phyloP scores from a whole-genome alignment of 1,140 invertebrate species.

The Arctopsyche grandis region DNA sequence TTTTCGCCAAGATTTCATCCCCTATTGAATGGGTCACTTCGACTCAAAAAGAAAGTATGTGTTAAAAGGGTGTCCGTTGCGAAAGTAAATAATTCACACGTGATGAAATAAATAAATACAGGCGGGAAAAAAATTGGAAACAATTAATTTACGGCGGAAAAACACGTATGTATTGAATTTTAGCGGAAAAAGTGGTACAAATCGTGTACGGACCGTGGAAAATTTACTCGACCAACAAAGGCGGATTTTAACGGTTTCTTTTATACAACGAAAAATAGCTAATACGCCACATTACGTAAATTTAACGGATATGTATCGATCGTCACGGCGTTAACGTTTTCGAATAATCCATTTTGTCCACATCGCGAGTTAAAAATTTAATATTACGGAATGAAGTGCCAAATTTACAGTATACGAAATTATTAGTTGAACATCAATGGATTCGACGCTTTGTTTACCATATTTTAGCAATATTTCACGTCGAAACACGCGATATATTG shows the following conservation, averaged over 20 bases:
- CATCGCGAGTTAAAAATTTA: too few relatives aligned
- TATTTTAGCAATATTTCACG: slow-evolving; percentile 24
- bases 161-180: neutral
- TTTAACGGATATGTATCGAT: neutral
- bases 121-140: neutral
- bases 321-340: too few relatives aligned
- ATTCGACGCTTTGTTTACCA: slow-evolving; percentile 4
- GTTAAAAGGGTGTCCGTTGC: neutral
- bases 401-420: neutral
- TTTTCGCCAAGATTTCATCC: neutral
- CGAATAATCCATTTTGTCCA: too few relatives aligned
- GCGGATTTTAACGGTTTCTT: neutral
- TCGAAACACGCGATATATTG: slow-evolving; percentile 27
- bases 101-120: neutral
- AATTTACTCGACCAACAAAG: neutral
- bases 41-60: neutral
- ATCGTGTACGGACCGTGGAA: slow-evolving; percentile 11
- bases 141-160: neutral
- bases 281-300: neutral
- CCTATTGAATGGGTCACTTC: slow-evolving; percentile 1
- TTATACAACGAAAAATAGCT: neutral
- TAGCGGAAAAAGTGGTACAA: neutral
- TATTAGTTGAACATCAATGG: slow-evolving; percentile 18
- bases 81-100: neutral
- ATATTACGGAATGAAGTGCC: too few relatives aligned